Evolutionary conservation across 1,140 invertebrate species (phyloP).

Genomic region (Nephila pilipes): DNA sequence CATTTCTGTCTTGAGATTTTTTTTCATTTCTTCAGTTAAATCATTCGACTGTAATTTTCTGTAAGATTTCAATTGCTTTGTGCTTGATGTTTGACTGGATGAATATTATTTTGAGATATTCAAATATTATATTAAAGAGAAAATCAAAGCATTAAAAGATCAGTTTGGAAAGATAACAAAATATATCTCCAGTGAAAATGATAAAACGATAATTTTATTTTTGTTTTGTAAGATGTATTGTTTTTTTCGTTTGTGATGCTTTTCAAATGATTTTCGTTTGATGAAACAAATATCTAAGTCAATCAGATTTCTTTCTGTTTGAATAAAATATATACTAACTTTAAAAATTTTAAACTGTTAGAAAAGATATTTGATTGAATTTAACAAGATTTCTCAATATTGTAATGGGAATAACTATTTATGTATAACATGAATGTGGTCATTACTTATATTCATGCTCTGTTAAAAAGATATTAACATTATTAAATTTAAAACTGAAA

Average conservation of each 20-base stretch:
- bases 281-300: neutral
- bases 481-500: too few relatives aligned
- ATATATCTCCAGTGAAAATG: neutral
- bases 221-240: neutral
- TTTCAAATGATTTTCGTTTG: neutral
- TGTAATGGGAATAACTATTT: too few relatives aligned
- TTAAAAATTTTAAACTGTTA: neutral
- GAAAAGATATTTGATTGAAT: too few relatives aligned
- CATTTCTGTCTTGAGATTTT: neutral
- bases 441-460: too few relatives aligned
- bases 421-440: too few relatives aligned
- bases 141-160: neutral
- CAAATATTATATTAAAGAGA: neutral
- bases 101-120: neutral
- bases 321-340: neutral
- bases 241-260: neutral
- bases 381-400: too few relatives aligned
- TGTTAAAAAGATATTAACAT: too few relatives aligned
- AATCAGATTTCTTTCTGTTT: too few relatives aligned
- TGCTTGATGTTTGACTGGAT: neutral
- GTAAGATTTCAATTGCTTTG: neutral
- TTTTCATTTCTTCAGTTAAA: neutral
- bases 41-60: conserved; percentile 19
- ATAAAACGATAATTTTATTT: neutral
- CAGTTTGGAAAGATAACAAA: neutral